A percentile compares a stretch with the other conserved stretches of the same genome.
These are phyloP conservation scores for Tenodera sinensis DNA, from an alignment of 2,888 invertebrate species.

Conservation along the genomic window DNA sequence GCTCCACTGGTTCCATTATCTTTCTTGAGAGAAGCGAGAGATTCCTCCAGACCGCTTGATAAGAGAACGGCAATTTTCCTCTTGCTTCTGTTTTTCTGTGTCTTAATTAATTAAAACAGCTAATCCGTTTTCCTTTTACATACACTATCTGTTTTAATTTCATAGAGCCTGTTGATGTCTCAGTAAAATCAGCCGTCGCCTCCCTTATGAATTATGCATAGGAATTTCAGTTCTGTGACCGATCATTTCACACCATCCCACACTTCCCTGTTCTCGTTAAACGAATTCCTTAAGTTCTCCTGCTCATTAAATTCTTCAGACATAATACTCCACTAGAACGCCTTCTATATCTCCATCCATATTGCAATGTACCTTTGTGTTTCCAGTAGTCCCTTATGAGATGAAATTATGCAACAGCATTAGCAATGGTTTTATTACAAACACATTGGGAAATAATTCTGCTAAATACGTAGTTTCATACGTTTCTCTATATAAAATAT, in stretches of 20 bases:
- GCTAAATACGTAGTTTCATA: too few relatives aligned
- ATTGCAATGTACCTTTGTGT: too few relatives aligned
- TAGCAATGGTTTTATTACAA: too few relatives aligned
- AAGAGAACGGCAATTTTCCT: not conserved
- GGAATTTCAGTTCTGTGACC: not conserved
- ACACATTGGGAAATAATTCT: too few relatives aligned
- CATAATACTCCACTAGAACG: too few relatives aligned
- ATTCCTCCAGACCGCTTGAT: not conserved
- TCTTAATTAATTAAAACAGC: not conserved
- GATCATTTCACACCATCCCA: not conserved
- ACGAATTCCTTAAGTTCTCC: not conserved
- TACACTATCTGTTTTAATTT: not conserved
- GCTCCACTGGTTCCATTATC: not conserved
- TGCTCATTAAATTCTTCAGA: not conserved
- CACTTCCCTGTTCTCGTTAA: not conserved
- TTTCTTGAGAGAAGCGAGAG: not conserved
- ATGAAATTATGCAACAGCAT: too few relatives aligned
- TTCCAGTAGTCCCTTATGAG: too few relatives aligned
- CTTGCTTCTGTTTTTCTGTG: not conserved
- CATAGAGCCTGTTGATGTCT: not conserved
- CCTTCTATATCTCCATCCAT: too few relatives aligned
- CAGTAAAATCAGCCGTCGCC: not conserved
- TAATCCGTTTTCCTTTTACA: not conserved
- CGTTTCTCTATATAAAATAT: too few relatives aligned
- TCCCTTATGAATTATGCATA: not conserved